phyloP scores from a whole-genome alignment of 1,140 invertebrate genomes.

The Eurosta solidaginis region DNA sequence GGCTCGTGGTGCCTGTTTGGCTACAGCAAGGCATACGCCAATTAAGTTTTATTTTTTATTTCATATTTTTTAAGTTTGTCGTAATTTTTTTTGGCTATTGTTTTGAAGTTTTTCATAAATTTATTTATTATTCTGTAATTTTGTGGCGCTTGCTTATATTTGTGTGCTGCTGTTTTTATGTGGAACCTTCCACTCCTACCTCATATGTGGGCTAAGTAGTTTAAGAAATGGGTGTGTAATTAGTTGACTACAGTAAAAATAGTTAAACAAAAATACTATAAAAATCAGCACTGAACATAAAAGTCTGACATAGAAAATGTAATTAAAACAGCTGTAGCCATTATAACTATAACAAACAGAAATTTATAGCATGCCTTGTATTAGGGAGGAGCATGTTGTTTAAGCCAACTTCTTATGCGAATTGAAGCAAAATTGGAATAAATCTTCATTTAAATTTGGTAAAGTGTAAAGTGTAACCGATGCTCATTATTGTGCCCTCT shows the following conservation, averaged over 20 bases:
- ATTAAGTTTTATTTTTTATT: conserved; percentile 17
- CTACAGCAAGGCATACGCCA: background rate
- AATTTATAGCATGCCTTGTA: no score
- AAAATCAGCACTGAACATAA: background rate
- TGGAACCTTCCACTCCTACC: background rate
- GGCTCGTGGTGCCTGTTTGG: background rate
- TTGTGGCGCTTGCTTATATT: background rate
- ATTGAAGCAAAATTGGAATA: no score
- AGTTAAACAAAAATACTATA: background rate
- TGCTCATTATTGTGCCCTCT: no score
- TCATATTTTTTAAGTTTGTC: no score
- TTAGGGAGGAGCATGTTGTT: background rate
- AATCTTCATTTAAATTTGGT: no score
- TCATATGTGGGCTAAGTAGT: background rate
- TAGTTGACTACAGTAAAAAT: background rate
- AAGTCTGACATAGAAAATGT: background rate
- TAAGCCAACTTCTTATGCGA: no score
- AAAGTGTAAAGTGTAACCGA: no score
- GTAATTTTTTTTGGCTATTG: background rate
- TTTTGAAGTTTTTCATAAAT: background rate
- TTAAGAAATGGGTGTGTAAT: background rate
- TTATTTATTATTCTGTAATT: background rate
- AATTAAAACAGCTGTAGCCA: background rate
- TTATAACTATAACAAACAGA: no score
- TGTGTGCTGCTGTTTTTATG: background rate